Conservation (phyloP, 2,888 invertebrate species). For the Mellilla xanthometata region DNA sequence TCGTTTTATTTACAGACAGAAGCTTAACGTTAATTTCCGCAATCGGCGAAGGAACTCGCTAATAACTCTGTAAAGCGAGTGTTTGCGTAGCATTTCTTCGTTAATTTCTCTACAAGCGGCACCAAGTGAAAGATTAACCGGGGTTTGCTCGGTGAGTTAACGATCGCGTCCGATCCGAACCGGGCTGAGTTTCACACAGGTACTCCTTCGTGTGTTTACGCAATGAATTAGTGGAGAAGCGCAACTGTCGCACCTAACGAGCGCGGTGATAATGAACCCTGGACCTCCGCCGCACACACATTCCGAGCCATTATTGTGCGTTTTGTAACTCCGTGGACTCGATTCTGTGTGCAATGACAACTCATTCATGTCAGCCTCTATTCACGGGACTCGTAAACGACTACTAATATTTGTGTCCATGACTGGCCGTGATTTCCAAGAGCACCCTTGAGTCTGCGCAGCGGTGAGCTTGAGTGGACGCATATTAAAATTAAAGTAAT, state of each 20-base stretch:
- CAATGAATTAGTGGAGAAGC: constrained; percentile 57
- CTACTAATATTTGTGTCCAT: constrained; percentile 49
- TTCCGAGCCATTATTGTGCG: constrained; percentile 16
- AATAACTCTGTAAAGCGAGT: constrained; percentile 51
- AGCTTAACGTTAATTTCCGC: constrained; percentile 45
- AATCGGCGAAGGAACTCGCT: constrained; percentile 53
- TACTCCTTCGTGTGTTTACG: constrained; percentile 52
- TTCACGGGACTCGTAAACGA: constrained; percentile 48
- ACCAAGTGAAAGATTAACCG: constrained; percentile 77
- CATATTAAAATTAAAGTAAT: constrained; percentile 67
- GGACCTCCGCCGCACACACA: constrained; percentile 20
- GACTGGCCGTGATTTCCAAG: constrained; percentile 54
- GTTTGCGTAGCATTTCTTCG: constrained; percentile 63
- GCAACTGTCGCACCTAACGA: constrained; percentile 59
- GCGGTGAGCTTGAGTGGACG: constrained; percentile 39
- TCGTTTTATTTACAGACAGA: constrained; percentile 31
- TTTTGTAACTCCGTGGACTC: constrained; percentile 10
- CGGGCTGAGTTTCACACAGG: constrained; percentile 72
- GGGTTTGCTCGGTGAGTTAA: constrained; percentile 64
- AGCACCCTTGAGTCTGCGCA: constrained; percentile 47
- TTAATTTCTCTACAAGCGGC: constrained; percentile 70
- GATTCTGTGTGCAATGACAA: constrained; percentile 15
- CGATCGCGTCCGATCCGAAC: constrained; percentile 62
- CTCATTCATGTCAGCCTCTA: constrained; percentile 32
- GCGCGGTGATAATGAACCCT: constrained; percentile 34